phyloP scores from a whole-genome alignment of 2,888 invertebrate species.

The Alviniconcha strummeri region DNA sequence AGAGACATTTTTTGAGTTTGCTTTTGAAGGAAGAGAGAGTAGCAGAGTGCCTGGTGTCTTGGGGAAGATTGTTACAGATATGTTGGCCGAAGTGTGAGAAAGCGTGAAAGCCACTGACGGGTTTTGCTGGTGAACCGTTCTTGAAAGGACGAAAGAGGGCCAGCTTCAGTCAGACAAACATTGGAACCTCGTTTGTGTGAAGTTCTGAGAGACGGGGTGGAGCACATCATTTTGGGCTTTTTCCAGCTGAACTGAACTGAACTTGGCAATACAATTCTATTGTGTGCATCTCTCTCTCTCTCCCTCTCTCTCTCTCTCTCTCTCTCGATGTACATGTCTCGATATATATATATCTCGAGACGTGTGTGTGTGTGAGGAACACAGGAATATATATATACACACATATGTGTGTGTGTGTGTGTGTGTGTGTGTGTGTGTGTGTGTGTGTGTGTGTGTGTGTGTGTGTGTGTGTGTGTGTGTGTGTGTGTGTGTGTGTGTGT shows the following conservation, averaged over 20 bases:
- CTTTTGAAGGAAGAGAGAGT: too few species aligned
- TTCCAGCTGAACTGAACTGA: not conserved
- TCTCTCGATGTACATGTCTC: not conserved
- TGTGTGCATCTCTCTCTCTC: not conserved
- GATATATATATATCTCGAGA: not conserved
- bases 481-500: not conserved
- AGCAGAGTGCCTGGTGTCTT: too few species aligned
- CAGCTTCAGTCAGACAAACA: not conserved
- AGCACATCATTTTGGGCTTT: not conserved
- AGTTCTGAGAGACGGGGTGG: not conserved
- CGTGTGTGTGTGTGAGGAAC: too few species aligned
- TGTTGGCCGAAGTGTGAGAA: too few species aligned
- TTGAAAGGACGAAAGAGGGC: not conserved
- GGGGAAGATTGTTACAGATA: too few species aligned
- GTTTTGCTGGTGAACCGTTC: not conserved
- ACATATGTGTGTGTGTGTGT: conserved; percentile 17
- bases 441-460: not conserved
- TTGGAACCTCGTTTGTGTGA: not conserved
- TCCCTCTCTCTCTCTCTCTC: not conserved
- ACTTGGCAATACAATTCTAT: too few species aligned
- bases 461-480: not conserved
- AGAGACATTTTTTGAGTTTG: not conserved
- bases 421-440: not conserved
- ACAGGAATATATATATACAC: too few species aligned
- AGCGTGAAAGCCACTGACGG: not conserved